A percentile compares a stretch with the other conserved stretches of the same genome.
phyloP scores from a whole-genome alignment of 2,888 invertebrate genomes.

The Thereva nobilitata region DNA sequence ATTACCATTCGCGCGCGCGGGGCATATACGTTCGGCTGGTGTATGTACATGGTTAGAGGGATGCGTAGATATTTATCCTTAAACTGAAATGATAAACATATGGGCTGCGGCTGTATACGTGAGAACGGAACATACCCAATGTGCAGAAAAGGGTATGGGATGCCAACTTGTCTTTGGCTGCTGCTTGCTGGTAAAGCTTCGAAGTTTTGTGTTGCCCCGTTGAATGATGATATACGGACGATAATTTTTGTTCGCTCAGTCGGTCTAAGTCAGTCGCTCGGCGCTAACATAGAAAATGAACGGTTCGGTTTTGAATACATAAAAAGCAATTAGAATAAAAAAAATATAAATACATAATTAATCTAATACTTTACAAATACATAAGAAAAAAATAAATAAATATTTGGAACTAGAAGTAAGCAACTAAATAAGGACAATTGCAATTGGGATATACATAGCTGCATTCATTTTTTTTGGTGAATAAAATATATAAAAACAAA shows the following conservation, averaged over 20 bases:
- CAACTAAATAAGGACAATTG: too few species aligned
- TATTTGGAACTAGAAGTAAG: too few species aligned
- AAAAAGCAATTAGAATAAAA: too few species aligned
- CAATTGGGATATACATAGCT: too few species aligned
- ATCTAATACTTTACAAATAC: too few species aligned
- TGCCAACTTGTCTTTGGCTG: conserved; percentile 3
- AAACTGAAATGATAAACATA: conserved; percentile 31
- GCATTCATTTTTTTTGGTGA: too few species aligned
- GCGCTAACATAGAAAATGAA: conserved; percentile 51
- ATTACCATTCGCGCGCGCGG: conserved; percentile 7
- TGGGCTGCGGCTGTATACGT: conserved; percentile 30
- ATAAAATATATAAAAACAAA: too few species aligned
- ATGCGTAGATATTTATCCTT: conserved; percentile 42
- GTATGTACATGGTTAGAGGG: conserved; percentile 31
- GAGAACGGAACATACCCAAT: conserved; percentile 30
- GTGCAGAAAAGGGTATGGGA: conserved; percentile 19
- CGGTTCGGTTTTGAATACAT: conserved; percentile 28
- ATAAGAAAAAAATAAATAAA: too few species aligned
- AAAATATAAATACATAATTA: too few species aligned
- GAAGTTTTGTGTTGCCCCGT: conserved; percentile 38
- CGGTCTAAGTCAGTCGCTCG: conserved; percentile 60
- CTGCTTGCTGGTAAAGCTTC: conserved; percentile 14
- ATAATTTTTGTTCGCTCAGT: conserved; percentile 49
- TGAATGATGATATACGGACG: conserved; percentile 44
- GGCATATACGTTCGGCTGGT: neutral